Conservation (phyloP, 2,888 invertebrate species). For the Rhamphomyia laevipes region DNA sequence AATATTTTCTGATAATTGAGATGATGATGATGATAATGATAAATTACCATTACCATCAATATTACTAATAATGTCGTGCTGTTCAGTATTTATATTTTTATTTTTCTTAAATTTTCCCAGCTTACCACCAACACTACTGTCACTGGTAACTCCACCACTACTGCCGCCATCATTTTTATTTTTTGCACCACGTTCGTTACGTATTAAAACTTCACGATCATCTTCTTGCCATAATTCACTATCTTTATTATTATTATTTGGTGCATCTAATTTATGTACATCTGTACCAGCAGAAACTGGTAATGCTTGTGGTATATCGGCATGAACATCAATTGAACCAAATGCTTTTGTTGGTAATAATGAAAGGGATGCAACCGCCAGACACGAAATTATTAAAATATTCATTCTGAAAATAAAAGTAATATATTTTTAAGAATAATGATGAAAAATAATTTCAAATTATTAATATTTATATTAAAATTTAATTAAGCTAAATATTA, state of each 20-base stretch:
- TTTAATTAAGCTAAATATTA: too few species aligned
- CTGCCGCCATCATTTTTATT: slow-evolving; percentile 40
- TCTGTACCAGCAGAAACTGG: slow-evolving; percentile 24
- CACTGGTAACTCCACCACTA: slow-evolving; percentile 36
- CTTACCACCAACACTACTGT: slow-evolving; percentile 43
- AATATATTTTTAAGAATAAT: too few species aligned
- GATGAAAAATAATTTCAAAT: too few species aligned
- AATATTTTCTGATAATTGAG: background rate
- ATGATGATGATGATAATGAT: background rate
- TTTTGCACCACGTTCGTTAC: slow-evolving; percentile 69
- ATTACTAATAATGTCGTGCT: slow-evolving; percentile 1
- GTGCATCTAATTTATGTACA: too few species aligned
- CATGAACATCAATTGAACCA: slow-evolving; percentile 34
- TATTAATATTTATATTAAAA: too few species aligned
- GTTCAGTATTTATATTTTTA: slow-evolving; percentile 8
- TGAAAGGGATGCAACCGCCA: slow-evolving; percentile 28
- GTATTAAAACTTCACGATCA: slow-evolving; percentile 66
- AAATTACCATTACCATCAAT: slow-evolving; percentile 5
- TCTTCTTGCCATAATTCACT: slow-evolving; percentile 71
- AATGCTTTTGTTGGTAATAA: slow-evolving; percentile 27
- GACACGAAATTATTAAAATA: slow-evolving; percentile 1
- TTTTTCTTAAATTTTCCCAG: slow-evolving; percentile 30
- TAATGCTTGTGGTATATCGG: slow-evolving; percentile 34
- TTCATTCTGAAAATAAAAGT: background rate
- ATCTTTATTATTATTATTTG: slow-evolving; percentile 28